Percentiles rank a stretch among this genome's conserved stretches.
phyloP scores from a whole-genome alignment of 2,113 vertebrate genomes.

The Sigmodon hispidus region DNA sequence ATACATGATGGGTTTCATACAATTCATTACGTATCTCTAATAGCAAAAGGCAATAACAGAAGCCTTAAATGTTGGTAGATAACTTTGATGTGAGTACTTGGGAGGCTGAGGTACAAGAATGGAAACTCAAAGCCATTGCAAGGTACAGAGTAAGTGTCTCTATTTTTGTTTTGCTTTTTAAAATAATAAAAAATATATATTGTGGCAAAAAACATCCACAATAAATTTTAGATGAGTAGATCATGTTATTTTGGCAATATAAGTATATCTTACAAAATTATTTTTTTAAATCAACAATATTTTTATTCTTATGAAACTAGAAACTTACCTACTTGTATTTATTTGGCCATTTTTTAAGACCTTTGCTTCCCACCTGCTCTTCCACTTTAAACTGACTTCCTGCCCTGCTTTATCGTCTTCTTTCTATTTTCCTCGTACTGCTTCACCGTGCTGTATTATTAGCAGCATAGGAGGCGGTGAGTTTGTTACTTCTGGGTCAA shows the following conservation, averaged over 20 bases:
- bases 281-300: background rate
- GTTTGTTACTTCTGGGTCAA: background rate
- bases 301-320: background rate
- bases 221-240: background rate
- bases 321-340: background rate
- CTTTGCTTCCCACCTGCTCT: background rate
- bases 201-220: slow-evolving; percentile 1
- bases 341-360: background rate
- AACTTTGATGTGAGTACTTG: background rate
- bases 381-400: background rate
- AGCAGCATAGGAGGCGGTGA: background rate
- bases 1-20: background rate
- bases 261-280: background rate
- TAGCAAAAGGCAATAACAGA: background rate
- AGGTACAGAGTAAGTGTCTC: background rate
- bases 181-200: background rate
- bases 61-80: no score
- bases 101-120: background rate
- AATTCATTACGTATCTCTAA: background rate
- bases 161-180: background rate
- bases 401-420: background rate
- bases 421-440: background rate
- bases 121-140: background rate
- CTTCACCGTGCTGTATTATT: background rate
- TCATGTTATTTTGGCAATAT: background rate